These are phyloP conservation scores for Malurus melanocephalus DNA, from an alignment of 2,113 vertebrate genomes.

Conservation along the genomic window DNA sequence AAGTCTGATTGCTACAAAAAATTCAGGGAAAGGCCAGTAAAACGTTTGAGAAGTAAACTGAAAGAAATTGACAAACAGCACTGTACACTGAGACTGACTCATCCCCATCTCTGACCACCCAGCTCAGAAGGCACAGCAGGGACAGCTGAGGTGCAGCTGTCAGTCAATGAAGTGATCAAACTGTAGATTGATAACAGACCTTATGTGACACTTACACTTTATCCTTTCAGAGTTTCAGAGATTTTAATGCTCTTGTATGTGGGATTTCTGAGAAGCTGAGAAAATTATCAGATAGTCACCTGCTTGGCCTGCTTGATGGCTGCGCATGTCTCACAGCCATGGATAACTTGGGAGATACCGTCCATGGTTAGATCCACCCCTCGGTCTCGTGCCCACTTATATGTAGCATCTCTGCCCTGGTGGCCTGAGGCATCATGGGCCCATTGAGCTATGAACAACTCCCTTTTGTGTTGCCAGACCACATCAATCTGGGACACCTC, in stretches of 20 bases:
- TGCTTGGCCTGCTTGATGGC: too few relatives aligned
- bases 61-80: neutral
- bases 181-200: constrained; percentile 10
- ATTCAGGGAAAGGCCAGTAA: neutral
- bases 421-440: too few relatives aligned
- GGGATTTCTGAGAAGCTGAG: neutral
- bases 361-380: too few relatives aligned
- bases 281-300: neutral
- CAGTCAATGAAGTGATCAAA: constrained; percentile 16
- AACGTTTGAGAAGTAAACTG: neutral
- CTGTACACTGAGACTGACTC: neutral
- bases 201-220: neutral
- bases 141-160: neutral
- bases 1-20: neutral
- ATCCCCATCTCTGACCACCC: neutral
- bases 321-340: too few relatives aligned
- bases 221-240: neutral
- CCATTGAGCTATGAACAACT: too few relatives aligned
- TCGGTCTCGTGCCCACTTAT: too few relatives aligned
- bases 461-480: too few relatives aligned
- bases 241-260: neutral
- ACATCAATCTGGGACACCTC: too few relatives aligned
- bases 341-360: too few relatives aligned
- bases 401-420: too few relatives aligned
- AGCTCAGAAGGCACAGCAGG: neutral